Base-by-base conservation (phyloP, 1,140 invertebrate genomes). In the Drosophila novamexicana region DNA sequence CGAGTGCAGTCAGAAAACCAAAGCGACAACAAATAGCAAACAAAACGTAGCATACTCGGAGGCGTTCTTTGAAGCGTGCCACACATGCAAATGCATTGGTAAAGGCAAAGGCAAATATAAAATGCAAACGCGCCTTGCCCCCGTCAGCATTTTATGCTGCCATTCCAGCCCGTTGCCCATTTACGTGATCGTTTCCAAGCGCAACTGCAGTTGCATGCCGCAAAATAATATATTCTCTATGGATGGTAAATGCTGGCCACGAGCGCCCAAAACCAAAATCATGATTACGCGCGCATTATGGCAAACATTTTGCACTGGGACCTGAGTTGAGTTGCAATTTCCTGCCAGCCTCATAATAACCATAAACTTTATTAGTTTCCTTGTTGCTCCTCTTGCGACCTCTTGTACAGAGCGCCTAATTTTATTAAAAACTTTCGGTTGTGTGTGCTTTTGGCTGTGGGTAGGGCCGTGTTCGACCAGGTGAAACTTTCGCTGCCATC, bases 1-100 rank as follows among this genome's bases (percentile, higher is more conserved):
- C 49, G 80, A 63, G 82, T 65, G 75, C 65, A 73, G 49, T 53
- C 36, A 34, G 10, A 39, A 56, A 56, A 59, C 59, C 59, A 72
- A 68, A 85, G 75, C 64, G 82, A 57, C 79, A 86, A 88, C 82
- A 86, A 86, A 82, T 82, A 64, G 75, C 83, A 79, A 85, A 86
- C 83, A 86, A 86, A 86, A 81, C 83, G 82, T 67, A 67, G 83
- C 83, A 82, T 58, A 75, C 78, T 54, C 29, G n/a, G 29, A 42
- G 79, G 53, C 78, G 64, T 52, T 68, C 75, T 75, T 22, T 64
- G 67, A 40, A 68, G 79, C 82, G 83, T 86, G 79, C 79, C 68
- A 16, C 82, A 82, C 76, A 88, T 86, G 82, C 83, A 88, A 86
- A 85, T 85, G 66, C 37, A 63, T 45, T 39, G 57, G 45, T 67